Base-by-base conservation (phyloP, 2,797 vertebrate genomes). In the Acrocephalus scirpaceus region DNA sequence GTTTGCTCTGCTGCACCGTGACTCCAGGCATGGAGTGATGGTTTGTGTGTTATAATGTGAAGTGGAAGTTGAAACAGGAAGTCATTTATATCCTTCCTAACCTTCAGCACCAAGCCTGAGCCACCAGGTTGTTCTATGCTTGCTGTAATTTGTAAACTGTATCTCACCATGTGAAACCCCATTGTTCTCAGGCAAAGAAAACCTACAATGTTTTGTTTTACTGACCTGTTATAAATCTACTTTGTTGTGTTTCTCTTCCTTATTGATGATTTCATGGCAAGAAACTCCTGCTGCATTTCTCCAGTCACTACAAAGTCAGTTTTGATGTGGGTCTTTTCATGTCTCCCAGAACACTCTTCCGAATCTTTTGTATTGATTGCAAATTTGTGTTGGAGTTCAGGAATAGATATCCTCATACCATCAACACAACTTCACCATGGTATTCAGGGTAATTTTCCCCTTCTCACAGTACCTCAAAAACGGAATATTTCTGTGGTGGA, bases 1-100 rank as follows among this genome's bases (percentile, higher is more conserved):
- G 69, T 85, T 95, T 1, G 2, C 40, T 66, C 25, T 57, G n/a
- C n/a, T 1, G 1, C 22, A 2, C 23, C 1, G 2, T 54, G 48
- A 18, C 65, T 86, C 29, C 57, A 67, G 82, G 56, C 73, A 51
- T 57, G 74, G 44, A 56, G 40, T 30, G 40, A 23, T 82, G 62
- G 21, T 50, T 82, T 36, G 19, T 34, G 16, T 26, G 11, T 48
- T 92, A 81, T 79, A 22, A 77, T 82, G 60, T 34, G 44, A 85
- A 82, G 56, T 66, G 48, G 51, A 79, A 82, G 45, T 11, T 76
- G 71, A 73, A 79, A 71, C 21, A 48, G 44, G 64, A 73, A 64
- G 47, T n/a, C 82, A 29, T 79, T 84, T 38, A 10, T 66, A 17
- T 66, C 23, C 32, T 61, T 60, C 48, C 32, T 73, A 38, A 79